These are phyloP conservation scores for Isichthys henryi DNA, from an alignment of 2,113 vertebrate species.

Conservation along the genomic window DNA sequence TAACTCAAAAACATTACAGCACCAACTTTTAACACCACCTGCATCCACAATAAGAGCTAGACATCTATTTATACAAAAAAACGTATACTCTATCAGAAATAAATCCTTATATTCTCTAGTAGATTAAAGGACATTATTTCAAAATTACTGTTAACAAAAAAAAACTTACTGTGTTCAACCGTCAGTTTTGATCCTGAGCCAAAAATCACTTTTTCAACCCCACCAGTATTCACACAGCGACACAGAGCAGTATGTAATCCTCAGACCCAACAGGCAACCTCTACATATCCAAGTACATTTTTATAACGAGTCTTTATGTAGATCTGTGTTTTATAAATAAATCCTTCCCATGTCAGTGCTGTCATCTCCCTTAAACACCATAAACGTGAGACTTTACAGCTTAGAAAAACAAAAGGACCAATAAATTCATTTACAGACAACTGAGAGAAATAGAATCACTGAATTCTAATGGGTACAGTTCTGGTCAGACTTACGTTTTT, in stretches of 20 bases:
- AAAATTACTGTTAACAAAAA: too few relatives aligned
- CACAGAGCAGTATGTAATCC: background rate
- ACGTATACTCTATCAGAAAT: background rate
- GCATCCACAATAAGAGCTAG: background rate
- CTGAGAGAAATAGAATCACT: background rate
- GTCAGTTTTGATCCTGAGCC: too few relatives aligned
- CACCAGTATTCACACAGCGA: background rate
- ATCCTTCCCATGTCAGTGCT: background rate
- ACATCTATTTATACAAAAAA: background rate
- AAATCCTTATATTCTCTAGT: too few relatives aligned
- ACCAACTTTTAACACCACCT: background rate
- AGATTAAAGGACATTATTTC: too few relatives aligned
- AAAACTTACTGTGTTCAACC: too few relatives aligned
- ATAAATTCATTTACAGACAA: background rate
- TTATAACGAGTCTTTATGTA: background rate
- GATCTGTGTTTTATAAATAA: background rate
- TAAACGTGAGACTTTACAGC: background rate
- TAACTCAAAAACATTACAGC: background rate
- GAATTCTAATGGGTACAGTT: background rate
- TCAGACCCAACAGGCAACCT: background rate
- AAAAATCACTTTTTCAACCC: background rate
- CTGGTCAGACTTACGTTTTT: constrained; percentile 10
- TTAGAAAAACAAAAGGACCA: background rate
- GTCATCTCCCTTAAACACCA: background rate
- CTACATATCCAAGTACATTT: background rate